Evolutionary conservation across 2,113 vertebrate species (phyloP), one percentile per base, ranked within the genome.

Genomic region (zebrafish (Danio rerio)): DNA sequence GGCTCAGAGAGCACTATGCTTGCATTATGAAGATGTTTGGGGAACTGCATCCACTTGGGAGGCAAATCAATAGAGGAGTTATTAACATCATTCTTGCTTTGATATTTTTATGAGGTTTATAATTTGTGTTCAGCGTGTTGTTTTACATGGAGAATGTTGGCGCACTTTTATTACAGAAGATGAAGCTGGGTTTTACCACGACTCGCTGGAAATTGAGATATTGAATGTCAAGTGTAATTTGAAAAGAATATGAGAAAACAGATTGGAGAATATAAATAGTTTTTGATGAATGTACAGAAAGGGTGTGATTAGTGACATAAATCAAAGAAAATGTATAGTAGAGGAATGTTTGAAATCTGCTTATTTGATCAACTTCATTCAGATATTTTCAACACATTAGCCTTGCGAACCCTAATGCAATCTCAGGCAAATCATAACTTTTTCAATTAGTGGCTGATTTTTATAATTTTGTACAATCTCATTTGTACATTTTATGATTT

Each of bases 21-120:
- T 78, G 20, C 16, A 78, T 53, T 66, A 66, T 53, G 9, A 78
- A 65, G 47, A 78, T 78, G 49, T 78, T 52, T 66, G 31, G 56
- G 18, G 13, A 63, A 63, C 76, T 53, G 76, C 59, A 13, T 52
- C 61, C 16, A 15, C 61, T 52, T 42, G 15, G 21, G 8, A 42
- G 53, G 61, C 59, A 78, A 78, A 78, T 78, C 76, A 66, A 42
- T 78, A 55, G 8, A 9, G 49, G 18, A 77, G 15, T 63, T 78
- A 78, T 53, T 47, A 18, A 15, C 9, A 0, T 77, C 18, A 13
- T 71, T 71, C 7, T 16, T 53, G 76, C 20, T 53, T 40, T 52
- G 5, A 53, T 62, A 66, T 40, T 65, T 78, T 42, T 66, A 50
- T 42, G 58, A 18, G 49, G 53, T 61, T 13, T n/a, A 4, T 50